phyloP scores from a whole-genome alignment of 1,140 invertebrate genomes.

The Platyscapa corneri region DNA sequence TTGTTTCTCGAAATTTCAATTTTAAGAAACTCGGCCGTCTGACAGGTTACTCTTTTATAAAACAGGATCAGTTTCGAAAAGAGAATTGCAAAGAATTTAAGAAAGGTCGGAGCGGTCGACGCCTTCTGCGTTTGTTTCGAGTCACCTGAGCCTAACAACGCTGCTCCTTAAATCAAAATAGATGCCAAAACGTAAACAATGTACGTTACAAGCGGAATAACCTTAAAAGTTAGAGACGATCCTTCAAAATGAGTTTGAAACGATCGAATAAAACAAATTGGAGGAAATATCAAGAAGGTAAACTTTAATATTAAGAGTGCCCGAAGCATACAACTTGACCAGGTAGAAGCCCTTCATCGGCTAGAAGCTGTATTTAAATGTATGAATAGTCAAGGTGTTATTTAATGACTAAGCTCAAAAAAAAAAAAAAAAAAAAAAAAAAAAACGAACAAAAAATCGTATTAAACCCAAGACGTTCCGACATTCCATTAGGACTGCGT shows the following conservation, averaged over 20 bases:
- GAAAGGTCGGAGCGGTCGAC: constrained; percentile 20
- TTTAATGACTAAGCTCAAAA: not conserved
- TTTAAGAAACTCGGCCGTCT: not conserved
- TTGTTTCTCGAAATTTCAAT: not conserved
- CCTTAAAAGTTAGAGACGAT: no score
- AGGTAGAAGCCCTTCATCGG: no score
- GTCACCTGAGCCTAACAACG: not conserved
- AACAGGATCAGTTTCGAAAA: not conserved
- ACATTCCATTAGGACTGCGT: not conserved
- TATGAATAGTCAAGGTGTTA: not conserved
- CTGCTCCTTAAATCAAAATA: not conserved
- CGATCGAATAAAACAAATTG: no score
- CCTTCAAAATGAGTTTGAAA: not conserved
- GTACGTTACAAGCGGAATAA: not conserved
- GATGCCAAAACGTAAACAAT: not conserved
- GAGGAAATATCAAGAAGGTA: no score
- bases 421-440: no score
- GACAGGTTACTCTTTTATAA: not conserved
- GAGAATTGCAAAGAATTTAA: constrained; percentile 16
- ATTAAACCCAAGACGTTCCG: no score
- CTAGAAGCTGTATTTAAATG: not conserved
- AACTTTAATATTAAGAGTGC: no score
- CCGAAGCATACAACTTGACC: no score
- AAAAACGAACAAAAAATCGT: not conserved
- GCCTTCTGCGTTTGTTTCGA: constrained; percentile 9